These are phyloP conservation scores for Lerema accius DNA, from an alignment of 1,140 invertebrate genomes.

Conservation along the genomic window DNA sequence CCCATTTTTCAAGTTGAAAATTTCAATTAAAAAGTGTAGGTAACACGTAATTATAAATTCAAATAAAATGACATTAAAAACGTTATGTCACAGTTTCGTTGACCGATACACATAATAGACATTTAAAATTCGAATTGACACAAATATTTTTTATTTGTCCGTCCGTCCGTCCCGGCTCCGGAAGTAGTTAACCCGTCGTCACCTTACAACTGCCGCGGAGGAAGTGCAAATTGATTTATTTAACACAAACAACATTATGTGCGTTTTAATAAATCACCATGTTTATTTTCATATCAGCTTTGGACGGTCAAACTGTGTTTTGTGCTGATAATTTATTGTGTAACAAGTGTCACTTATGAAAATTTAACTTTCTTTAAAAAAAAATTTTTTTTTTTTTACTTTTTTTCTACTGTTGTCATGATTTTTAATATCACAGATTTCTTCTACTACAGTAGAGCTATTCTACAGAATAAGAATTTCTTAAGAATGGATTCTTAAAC, in stretches of 20 bases:
- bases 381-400: too few relatives aligned
- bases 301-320: neutral
- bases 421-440: too few relatives aligned
- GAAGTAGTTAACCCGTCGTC: constrained; percentile 41
- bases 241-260: constrained; percentile 21
- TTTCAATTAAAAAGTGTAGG: too few relatives aligned
- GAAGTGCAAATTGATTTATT: constrained; percentile 36
- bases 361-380: too few relatives aligned
- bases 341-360: neutral
- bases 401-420: too few relatives aligned
- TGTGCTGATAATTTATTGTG: neutral
- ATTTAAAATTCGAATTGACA: constrained; percentile 7
- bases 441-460: too few relatives aligned
- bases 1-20: too few relatives aligned
- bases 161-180: constrained; percentile 32
- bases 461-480: too few relatives aligned
- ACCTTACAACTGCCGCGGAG: constrained; percentile 14
- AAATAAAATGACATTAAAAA: constrained; percentile 1
- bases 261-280: constrained; percentile 16
- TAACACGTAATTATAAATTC: neutral
- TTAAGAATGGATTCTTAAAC: too few relatives aligned
- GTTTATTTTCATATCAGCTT: constrained; percentile 12
- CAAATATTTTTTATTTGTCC: constrained; percentile 22
- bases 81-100: constrained; percentile 1
- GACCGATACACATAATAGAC: neutral